Percentiles rank a stretch among this genome's conserved stretches.
Evolutionary conservation across 2,113 vertebrate genomes (phyloP).

Genomic region (Terrapene triunguis): DNA sequence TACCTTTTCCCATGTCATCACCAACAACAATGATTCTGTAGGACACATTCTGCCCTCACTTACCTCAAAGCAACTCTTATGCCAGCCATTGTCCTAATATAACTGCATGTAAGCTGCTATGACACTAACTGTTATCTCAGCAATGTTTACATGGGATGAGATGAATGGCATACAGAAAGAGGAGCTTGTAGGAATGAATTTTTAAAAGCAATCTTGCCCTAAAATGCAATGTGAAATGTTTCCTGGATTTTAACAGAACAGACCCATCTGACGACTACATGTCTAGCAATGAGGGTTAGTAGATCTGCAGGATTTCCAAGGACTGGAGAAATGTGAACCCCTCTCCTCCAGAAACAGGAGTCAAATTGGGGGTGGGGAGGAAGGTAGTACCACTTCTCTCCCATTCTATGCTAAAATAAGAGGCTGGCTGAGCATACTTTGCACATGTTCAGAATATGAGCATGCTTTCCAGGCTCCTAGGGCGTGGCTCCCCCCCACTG

Average conservation of each 20-base stretch:
- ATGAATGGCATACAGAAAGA: not conserved
- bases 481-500: not conserved
- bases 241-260: not conserved
- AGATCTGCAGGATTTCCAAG: not conserved
- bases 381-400: accelerated
- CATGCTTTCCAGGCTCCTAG: not conserved
- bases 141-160: not conserved
- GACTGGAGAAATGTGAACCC: not conserved
- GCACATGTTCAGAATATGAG: not conserved
- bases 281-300: not conserved
- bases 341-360: not conserved
- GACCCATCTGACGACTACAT: accelerated
- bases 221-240: not conserved
- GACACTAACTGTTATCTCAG: not conserved
- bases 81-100: not conserved
- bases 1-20: not conserved
- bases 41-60: not conserved
- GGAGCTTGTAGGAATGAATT: not conserved
- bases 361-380: not conserved
- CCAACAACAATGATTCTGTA: not conserved
- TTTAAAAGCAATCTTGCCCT: not conserved
- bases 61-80: not conserved
- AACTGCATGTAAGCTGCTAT: not conserved
- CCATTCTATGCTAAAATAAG: accelerated
- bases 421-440: not conserved